phyloP scores from a whole-genome alignment of 2,113 vertebrate genomes.

The Hydrochoerus hydrochaeris region DNA sequence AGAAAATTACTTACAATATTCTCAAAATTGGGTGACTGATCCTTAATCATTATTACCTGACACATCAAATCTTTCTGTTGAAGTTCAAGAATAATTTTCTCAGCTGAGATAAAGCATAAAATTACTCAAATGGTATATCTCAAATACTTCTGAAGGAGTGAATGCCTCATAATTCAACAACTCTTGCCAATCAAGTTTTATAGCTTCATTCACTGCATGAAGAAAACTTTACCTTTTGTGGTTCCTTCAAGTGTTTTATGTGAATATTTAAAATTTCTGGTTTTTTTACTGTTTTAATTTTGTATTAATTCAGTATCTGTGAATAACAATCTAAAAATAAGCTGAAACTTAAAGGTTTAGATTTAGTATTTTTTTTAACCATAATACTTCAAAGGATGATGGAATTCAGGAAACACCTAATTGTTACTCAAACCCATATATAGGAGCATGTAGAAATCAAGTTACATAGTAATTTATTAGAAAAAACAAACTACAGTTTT shows the following conservation, averaged over 20 bases:
- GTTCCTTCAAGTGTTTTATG: neutral
- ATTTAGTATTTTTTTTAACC: neutral
- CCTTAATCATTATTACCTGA: neutral
- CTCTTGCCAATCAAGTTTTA: neutral
- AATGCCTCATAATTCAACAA: neutral
- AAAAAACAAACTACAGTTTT: neutral
- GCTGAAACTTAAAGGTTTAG: neutral
- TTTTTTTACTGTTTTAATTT: neutral
- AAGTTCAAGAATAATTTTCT: neutral
- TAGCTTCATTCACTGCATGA: neutral
- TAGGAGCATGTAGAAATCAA: neutral
- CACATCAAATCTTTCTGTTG: neutral
- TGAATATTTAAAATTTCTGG: neutral
- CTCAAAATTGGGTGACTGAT: neutral
- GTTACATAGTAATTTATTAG: neutral
- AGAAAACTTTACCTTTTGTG: neutral
- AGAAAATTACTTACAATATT: neutral
- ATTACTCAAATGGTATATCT: neutral
- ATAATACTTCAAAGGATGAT: neutral
- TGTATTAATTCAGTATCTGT: neutral
- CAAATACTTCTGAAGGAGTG: neutral
- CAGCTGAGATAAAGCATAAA: neutral
- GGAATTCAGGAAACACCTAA: neutral
- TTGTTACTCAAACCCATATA: neutral
- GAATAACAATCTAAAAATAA: neutral